Conservation (phyloP, 1,140 invertebrate species). For the Heliconius melpomene region DNA sequence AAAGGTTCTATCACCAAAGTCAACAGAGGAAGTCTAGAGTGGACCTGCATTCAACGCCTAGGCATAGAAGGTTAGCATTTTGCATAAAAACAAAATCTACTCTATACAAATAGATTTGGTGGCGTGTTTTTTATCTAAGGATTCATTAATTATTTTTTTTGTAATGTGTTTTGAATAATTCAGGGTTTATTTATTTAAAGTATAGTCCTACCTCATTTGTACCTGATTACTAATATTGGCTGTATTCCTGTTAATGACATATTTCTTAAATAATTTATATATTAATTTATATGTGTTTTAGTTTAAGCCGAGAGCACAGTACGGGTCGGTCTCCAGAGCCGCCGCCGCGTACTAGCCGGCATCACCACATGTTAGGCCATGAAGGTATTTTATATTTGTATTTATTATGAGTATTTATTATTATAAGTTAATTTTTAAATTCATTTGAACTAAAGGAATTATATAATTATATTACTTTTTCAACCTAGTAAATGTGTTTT, state of each 20-base stretch:
- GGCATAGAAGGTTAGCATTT: slow-evolving; percentile 64
- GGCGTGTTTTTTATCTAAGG: no score
- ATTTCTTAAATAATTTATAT: no score
- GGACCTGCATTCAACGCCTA: slow-evolving; percentile 69
- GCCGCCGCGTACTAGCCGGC: slow-evolving; percentile 65
- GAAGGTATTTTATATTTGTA: slow-evolving; percentile 45
- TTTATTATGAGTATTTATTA: no score
- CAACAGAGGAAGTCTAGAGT: slow-evolving; percentile 80
- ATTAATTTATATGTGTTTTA: slow-evolving; percentile 33
- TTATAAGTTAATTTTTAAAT: no score
- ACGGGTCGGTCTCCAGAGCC: slow-evolving; percentile 76
- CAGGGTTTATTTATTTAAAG: no score
- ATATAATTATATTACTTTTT: no score
- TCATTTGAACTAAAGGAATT: no score
- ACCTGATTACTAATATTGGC: no score
- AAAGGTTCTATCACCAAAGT: slow-evolving; percentile 84
- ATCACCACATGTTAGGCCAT: slow-evolving; percentile 52
- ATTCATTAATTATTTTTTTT: neutral
- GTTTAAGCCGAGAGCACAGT: slow-evolving; percentile 77
- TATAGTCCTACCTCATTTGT: no score
- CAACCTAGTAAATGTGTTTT: no score
- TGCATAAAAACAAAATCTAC: neutral
- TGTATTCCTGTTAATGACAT: no score
- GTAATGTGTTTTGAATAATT: neutral
- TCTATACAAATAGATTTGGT: neutral